Base-by-base conservation (phyloP, 2,888 invertebrate genomes). In the Apamea crenata region DNA sequence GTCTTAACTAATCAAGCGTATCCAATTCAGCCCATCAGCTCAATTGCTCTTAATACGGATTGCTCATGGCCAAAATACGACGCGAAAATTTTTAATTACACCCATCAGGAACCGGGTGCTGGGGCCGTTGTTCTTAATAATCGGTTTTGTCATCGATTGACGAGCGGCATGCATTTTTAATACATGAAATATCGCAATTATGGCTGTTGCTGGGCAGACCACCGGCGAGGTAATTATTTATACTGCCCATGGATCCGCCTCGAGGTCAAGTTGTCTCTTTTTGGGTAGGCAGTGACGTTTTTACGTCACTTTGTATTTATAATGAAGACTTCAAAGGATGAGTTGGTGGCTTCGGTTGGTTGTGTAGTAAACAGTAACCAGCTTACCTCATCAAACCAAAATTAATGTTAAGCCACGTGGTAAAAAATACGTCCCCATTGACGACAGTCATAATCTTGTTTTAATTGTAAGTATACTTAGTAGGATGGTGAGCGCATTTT, bases 11-110 rank as follows among this genome's bases (percentile, higher is more conserved):
- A 96, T 96, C 94, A 94, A 94, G 91, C 93, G 95, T 93, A 96
- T 95, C 95, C 95, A 96, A 96, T 96, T 96, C 95, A 91, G 94
- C 94, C 93, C 93, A 95, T 96, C 95, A 96, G 93, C 92, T 91
- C 95, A 96, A 96, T 96, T 96, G 94, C 92, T 95, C 94, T 94
- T 96, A 90, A 96, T 95, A 94, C 95, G 77, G 94, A 95, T 94
- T 94, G 94, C 92, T 94, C 94, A 94, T 93, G 91, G 88, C 92
- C 93, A 93, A 94, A 94, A 94, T 93, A 90, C 92, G 94, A 93
- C 83, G 95, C 95, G 93, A 95, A 59, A 94, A 85, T 94, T 95
- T 95, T 95, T 95, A 96, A 96, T 96, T 95, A 93, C 93, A 87
- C 16, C 69, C n/a, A 32, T 56, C 56, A 50, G 75, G 77, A 88